Evolutionary conservation across 1,140 invertebrate species (phyloP).

Genomic region (Magallana angulata): DNA sequence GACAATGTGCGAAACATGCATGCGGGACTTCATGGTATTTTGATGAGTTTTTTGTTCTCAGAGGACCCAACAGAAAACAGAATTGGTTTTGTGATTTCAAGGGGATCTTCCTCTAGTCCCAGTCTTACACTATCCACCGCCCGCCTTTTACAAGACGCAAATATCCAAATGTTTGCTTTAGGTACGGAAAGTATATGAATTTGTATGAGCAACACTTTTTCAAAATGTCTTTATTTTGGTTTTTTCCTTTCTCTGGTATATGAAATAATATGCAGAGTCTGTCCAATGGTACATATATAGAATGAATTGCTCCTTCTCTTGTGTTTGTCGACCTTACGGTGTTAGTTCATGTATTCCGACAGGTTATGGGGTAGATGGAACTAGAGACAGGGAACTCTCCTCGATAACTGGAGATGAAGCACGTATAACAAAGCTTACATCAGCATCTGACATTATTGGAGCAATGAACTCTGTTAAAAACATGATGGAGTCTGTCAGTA

Average conservation of each 20-base stretch:
- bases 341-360: background rate
- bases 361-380: slow-evolving; percentile 1
- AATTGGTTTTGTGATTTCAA: background rate
- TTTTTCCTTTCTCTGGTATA: background rate
- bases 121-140: background rate
- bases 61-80: slow-evolving; percentile 4
- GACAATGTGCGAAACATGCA: background rate
- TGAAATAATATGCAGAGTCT: background rate
- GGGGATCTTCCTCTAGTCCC: background rate
- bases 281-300: no score
- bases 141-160: background rate
- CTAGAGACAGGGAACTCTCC: background rate
- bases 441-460: background rate
- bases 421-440: slow-evolving; percentile 3
- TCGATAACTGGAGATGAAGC: background rate
- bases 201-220: background rate
- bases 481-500: slow-evolving; percentile 22
- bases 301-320: no score
- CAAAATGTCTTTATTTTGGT: background rate
- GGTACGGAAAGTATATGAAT: background rate
- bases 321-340: no score
- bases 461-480: background rate
- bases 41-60: slow-evolving; percentile 4
- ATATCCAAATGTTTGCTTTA: slow-evolving; percentile 18
- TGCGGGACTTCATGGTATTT: slow-evolving; percentile 10